These are phyloP conservation scores for Machimus rusticus DNA, from an alignment of 2,888 invertebrate genomes.

Conservation along the genomic window DNA sequence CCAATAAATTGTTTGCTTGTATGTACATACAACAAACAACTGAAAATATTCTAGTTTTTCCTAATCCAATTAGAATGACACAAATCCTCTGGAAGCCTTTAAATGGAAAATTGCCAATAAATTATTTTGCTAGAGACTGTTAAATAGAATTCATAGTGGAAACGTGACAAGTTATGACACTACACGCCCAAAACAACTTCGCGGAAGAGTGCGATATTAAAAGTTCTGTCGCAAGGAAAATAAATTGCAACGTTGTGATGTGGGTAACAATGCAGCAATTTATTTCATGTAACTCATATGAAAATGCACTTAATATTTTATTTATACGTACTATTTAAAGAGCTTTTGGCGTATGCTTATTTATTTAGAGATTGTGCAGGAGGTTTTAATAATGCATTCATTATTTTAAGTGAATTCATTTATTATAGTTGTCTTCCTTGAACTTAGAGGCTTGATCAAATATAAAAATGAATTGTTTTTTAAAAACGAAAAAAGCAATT, in stretches of 20 bases:
- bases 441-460: background rate
- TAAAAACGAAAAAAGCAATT: too few species aligned
- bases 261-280: background rate
- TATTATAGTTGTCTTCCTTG: background rate
- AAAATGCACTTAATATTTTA: background rate
- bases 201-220: background rate
- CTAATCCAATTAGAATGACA: background rate
- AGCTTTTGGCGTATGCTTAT: background rate
- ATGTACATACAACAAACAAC: too few species aligned
- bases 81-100: background rate
- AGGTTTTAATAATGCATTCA: background rate
- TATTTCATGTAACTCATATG: background rate
- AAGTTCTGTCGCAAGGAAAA: background rate
- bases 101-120: background rate
- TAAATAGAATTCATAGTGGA: background rate
- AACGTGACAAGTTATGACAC: background rate
- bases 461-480: background rate
- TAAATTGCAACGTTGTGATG: background rate
- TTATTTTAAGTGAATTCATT: background rate
- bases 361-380: background rate
- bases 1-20: background rate
- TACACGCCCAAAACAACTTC: background rate
- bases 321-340: background rate
- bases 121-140: background rate
- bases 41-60: background rate